Evolutionary conservation across 2,797 vertebrate species (phyloP).

Genomic region (Typhlichthys eigenmanni): DNA sequence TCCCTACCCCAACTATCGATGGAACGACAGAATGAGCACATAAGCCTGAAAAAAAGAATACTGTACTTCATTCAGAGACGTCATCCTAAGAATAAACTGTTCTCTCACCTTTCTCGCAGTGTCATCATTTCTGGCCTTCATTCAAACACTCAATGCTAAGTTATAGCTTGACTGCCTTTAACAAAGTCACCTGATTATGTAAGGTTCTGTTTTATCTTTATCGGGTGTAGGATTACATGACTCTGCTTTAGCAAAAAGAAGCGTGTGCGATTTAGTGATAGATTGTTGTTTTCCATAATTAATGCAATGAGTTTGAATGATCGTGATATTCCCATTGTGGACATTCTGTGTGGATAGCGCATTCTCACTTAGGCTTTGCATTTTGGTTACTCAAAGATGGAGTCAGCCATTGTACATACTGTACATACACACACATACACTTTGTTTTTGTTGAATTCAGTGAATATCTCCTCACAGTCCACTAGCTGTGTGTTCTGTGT

Average conservation of each 20-base stretch:
- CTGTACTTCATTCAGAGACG: constrained; percentile 29
- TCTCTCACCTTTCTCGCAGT: constrained; percentile 39
- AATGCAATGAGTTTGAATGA: constrained; percentile 26
- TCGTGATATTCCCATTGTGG: constrained; percentile 18
- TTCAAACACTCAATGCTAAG: constrained; percentile 53
- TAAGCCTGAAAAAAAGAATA: constrained; percentile 33
- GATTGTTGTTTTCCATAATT: constrained; percentile 31
- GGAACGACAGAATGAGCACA: constrained; percentile 30
- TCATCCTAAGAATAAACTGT: constrained; percentile 64
- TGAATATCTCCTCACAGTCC: too few species aligned
- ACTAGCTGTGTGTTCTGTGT: too few species aligned
- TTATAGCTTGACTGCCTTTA: constrained; percentile 48
- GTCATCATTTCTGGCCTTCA: constrained; percentile 62
- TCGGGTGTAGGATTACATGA: constrained; percentile 21
- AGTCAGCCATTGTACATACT: too few species aligned
- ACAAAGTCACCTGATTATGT: constrained; percentile 67
- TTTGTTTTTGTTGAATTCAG: too few species aligned
- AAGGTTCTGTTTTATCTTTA: constrained; percentile 58
- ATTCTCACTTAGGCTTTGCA: constrained; percentile 26
- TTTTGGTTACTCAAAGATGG: too few species aligned
- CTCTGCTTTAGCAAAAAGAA: constrained; percentile 8
- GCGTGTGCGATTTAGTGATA: constrained; percentile 19
- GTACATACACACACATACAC: too few species aligned
- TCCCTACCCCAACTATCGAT: constrained; percentile 20
- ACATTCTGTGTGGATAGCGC: constrained; percentile 29